Conservation (phyloP, 2,888 invertebrate genomes). For the Lasius platythorax region DNA sequence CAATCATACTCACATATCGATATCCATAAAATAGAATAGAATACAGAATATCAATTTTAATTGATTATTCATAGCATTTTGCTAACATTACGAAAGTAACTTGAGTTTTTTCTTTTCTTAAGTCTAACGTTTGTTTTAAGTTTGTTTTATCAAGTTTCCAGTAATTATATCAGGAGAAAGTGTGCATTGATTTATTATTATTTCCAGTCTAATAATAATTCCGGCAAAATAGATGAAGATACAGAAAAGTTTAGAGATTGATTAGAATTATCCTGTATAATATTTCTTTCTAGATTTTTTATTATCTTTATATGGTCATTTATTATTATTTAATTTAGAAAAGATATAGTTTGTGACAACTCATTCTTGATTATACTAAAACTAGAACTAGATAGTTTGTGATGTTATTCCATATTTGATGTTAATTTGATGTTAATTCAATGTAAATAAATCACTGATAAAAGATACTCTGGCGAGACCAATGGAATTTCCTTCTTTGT, state of each 20-base stretch:
- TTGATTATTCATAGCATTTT: background rate
- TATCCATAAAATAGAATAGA: background rate
- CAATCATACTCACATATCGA: background rate
- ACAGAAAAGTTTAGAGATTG: background rate
- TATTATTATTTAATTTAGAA: background rate
- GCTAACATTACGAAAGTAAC: background rate
- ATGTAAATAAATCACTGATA: constrained; percentile 41
- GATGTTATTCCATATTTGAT: background rate
- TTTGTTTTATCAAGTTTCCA: background rate
- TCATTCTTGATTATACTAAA: background rate
- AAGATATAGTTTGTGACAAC: background rate
- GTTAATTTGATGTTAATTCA: background rate
- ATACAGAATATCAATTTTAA: background rate
- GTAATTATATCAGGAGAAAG: background rate
- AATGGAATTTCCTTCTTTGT: constrained; percentile 65
- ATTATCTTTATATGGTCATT: background rate
- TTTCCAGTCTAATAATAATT: background rate
- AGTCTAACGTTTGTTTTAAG: background rate
- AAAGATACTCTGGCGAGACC: constrained; percentile 43
- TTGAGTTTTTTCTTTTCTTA: background rate
- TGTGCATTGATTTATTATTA: background rate
- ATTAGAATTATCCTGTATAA: background rate
- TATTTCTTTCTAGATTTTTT: background rate
- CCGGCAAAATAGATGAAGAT: background rate
- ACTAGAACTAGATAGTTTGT: background rate